Evolutionary conservation across 1,140 invertebrate genomes (phyloP).

Genomic region (Thrips palmi): DNA sequence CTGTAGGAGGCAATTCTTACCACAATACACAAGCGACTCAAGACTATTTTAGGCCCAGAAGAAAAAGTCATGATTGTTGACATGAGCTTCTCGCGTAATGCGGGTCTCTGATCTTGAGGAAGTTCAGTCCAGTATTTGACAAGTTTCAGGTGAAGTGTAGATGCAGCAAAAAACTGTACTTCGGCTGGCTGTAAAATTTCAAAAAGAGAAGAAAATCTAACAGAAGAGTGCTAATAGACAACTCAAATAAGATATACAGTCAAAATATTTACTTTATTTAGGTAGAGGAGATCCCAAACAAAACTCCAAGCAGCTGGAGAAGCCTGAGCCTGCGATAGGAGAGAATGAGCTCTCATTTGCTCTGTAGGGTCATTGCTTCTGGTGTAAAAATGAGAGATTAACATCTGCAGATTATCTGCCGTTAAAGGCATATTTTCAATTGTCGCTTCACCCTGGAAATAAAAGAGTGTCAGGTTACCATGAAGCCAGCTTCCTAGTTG

Average conservation of each 20-base stretch:
- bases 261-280: conserved; percentile 42
- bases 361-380: too few relatives aligned
- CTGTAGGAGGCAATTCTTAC: conserved; percentile 44
- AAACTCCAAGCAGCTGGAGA: conserved; percentile 76
- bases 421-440: too few relatives aligned
- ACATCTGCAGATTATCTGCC: too few relatives aligned
- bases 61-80: conserved; percentile 53
- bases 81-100: conserved; percentile 53
- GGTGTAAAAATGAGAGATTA: too few relatives aligned
- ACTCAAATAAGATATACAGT: conserved; percentile 5
- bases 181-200: conserved; percentile 44
- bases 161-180: conserved; percentile 84
- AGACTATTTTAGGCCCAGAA: conserved; percentile 60
- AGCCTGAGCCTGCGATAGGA: conserved; percentile 61
- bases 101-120: conserved; percentile 51
- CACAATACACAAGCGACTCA: conserved; percentile 70
- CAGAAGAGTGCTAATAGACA: conserved; percentile 5
- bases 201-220: conserved; percentile 12
- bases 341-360: conserved; percentile 59
- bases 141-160: conserved; percentile 70
- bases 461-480: too few relatives aligned
- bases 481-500: too few relatives aligned
- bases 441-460: too few relatives aligned
- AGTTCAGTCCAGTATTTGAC: conserved; percentile 72
- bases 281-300: conserved; percentile 65